Evolutionary conservation across 2,113 vertebrate genomes (phyloP), one percentile per base, ranked within the genome.

Genomic region (Cynopterus brachyotis): DNA sequence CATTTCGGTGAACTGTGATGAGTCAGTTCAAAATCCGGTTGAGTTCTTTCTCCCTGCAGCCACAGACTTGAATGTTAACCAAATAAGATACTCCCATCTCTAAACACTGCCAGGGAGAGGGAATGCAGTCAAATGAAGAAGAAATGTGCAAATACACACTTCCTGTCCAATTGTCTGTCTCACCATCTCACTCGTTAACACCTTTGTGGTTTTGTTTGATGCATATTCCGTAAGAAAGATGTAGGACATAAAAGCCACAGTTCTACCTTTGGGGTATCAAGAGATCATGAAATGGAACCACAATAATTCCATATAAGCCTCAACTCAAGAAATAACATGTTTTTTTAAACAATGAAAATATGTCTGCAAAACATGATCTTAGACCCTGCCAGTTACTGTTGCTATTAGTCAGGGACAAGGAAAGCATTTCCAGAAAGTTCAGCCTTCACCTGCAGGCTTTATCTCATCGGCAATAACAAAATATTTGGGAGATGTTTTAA

Each of bases 301-400:
- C 20, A 22, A 30, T 16, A 55, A 60, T 35, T 73, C 37, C 84
- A 75, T 37, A 72, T 19, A 93, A 60, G 66, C 4, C n/a, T 76
- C 87, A 64, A 60, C 9, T 17, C 60, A 59, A 72, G 20, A 87
- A 84, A 62, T 20, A 40, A 28, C 19, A 45, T 42, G 9, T 16
- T n/a, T 17, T 91, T 96, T 96, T 83, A 89, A 80, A 85, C 16
- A 86, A 32, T 35, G 15, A 89, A 88, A 87, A 19, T 50, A 67
- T 80, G 32, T 80, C 50, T 60, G 13, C 59, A 69, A 12, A 69
- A 64, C 37, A 59, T 80, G 26, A 75, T 5, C 32, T 67, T 82
- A 73, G 50, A 75, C 19, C 22, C 45, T 78, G 42, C 50, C 32
- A 19, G 19, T 67, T 50, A 93, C 16, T 9, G 16, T 22, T 72